A percentile compares a stretch with the other conserved stretches of the same genome.
phyloP scores from a whole-genome alignment of 2,113 vertebrate genomes.

The Microtus pennsylvanicus region DNA sequence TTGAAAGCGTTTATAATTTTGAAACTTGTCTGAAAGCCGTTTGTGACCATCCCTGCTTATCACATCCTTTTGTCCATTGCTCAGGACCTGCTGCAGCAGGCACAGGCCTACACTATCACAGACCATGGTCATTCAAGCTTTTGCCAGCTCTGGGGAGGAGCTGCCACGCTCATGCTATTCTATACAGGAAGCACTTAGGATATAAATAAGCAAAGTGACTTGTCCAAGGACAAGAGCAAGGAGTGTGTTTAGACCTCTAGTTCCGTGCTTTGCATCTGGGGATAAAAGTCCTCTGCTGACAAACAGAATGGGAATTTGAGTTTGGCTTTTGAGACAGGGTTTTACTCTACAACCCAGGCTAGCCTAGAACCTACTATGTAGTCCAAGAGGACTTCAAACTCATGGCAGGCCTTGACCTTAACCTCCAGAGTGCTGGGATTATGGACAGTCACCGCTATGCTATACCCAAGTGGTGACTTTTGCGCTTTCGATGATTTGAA shows the following conservation, averaged over 20 bases:
- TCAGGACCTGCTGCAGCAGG: background rate
- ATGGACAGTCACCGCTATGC: background rate
- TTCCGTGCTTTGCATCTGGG: background rate
- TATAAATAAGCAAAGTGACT: conserved; percentile 28
- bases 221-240: conserved; percentile 42
- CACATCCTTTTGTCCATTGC: background rate
- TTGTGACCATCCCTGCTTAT: background rate
- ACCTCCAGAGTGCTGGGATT: background rate
- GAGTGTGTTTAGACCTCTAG: background rate
- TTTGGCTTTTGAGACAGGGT: background rate
- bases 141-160: background rate
- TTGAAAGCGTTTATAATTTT: conserved; percentile 41
- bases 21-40: background rate
- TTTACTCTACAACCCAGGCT: background rate
- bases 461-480: background rate
- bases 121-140: background rate
- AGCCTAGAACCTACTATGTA: background rate
- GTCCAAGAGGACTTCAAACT: background rate
- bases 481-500: conserved; percentile 14
- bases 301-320: background rate
- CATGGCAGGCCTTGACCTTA: background rate
- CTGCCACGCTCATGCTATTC: background rate
- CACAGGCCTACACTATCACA: background rate
- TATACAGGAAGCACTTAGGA: background rate
- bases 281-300: background rate